Evolutionary conservation across 2,113 vertebrate genomes (phyloP).

Genomic region (Brachionichthys hirsutus): DNA sequence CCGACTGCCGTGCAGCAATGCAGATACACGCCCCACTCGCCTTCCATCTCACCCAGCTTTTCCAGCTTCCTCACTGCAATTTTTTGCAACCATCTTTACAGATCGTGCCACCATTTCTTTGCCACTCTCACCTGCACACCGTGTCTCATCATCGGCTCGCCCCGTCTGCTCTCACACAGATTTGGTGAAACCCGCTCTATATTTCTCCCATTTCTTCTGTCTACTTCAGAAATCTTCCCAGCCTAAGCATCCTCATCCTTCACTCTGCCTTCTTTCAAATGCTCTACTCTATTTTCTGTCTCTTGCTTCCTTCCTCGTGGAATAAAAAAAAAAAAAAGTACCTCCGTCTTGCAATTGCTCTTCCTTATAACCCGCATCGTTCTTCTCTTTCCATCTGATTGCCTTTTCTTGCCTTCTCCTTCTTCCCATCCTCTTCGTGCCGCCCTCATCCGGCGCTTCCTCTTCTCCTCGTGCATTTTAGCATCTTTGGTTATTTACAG

Average conservation of each 20-base stretch:
- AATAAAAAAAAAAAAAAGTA: neutral
- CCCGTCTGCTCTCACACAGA: neutral
- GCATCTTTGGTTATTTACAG: neutral
- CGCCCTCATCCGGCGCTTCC: conserved; percentile 15
- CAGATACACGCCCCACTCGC: conserved; percentile 46
- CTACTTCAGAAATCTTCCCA: conserved; percentile 2
- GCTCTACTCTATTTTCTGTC: conserved; percentile 38
- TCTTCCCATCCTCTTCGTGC: conserved; percentile 7
- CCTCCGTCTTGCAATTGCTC: conserved; percentile 12
- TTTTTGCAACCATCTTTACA: neutral
- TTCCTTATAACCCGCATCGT: conserved; percentile 17
- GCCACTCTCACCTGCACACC: neutral
- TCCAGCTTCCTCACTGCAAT: neutral
- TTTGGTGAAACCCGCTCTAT: too few relatives aligned
- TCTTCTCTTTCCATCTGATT: conserved; percentile 10
- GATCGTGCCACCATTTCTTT: neutral
- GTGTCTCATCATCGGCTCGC: neutral
- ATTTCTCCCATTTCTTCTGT: neutral
- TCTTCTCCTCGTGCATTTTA: conserved; percentile 19
- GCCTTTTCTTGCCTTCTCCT: neutral
- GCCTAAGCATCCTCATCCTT: conserved; percentile 10
- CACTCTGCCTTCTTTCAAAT: conserved; percentile 9
- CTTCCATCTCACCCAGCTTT: neutral
- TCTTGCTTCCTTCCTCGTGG: neutral
- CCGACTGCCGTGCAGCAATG: conserved; percentile 41